Evolutionary conservation across 2,113 vertebrate species (phyloP).

Genomic region (Semicossyphus pulcher): DNA sequence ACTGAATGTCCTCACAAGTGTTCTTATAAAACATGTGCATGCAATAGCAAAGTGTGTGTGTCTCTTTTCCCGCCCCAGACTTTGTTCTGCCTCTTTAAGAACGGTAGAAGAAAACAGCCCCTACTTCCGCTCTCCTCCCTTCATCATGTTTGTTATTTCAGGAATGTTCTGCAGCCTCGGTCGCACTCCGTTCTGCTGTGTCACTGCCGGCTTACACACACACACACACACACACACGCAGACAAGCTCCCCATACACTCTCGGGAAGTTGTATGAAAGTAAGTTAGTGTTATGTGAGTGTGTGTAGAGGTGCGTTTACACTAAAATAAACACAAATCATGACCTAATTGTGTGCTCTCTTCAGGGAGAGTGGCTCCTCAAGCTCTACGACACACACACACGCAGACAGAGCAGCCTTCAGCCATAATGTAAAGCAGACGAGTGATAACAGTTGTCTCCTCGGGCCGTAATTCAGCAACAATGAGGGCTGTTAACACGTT

Average conservation of each 20-base stretch:
- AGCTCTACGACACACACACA: conserved; percentile 14
- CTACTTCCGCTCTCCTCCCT: conserved; percentile 66
- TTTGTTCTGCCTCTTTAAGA: conserved; percentile 62
- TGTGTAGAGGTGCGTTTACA: neutral
- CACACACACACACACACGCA: conserved; percentile 10
- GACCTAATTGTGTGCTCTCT: neutral
- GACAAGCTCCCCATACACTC: neutral
- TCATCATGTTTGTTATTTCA: conserved; percentile 68
- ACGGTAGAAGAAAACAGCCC: conserved; percentile 30
- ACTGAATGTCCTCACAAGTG: neutral
- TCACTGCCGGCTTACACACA: conserved; percentile 48
- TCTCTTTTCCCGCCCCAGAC: neutral
- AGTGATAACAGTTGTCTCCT: conserved; percentile 20
- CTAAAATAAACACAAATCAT: neutral
- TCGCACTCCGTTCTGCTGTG: conserved; percentile 58
- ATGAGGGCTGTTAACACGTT: accelerated
- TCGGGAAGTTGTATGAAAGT: neutral
- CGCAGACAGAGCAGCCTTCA: neutral
- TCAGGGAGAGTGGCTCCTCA: conserved; percentile 2
- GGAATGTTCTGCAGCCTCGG: conserved; percentile 75
- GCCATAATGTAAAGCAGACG: neutral
- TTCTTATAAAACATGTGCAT: neutral
- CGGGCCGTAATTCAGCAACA: conserved; percentile 13
- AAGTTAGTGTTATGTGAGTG: neutral
- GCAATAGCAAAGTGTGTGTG: neutral